A percentile compares a stretch with the other conserved stretches of the same genome.
Evolutionary conservation across 2,797 vertebrate species (phyloP).

Genomic region (Pseudochirops cupreus): DNA sequence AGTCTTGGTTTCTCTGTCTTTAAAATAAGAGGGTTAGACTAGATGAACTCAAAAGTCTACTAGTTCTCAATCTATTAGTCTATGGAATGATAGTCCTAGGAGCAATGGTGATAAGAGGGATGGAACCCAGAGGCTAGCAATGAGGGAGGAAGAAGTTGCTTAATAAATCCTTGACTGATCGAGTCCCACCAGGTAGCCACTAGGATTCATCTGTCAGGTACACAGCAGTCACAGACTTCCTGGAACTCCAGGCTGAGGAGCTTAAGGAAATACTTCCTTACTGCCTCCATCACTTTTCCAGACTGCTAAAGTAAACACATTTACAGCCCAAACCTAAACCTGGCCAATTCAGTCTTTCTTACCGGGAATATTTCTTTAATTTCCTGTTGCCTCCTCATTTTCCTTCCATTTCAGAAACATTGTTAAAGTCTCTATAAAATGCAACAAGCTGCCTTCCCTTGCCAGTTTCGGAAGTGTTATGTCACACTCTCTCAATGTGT

Average conservation of each 20-base stretch:
- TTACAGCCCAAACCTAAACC: slow-evolving; percentile 46
- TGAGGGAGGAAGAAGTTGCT: background rate
- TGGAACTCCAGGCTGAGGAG: background rate
- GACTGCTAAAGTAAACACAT: background rate
- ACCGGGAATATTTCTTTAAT: background rate
- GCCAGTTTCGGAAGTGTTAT: background rate
- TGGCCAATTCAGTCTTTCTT: background rate
- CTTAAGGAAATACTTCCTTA: background rate
- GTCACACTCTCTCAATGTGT: background rate
- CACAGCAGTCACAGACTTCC: background rate
- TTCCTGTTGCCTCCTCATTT: background rate
- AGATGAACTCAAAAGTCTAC: background rate
- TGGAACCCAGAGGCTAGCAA: background rate
- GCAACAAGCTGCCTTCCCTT: accelerated
- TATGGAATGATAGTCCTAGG: background rate
- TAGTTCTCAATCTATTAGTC: background rate
- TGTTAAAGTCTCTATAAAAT: background rate
- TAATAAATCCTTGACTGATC: background rate
- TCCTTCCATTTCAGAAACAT: slow-evolving; percentile 22
- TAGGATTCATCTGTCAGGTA: background rate
- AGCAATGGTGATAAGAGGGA: background rate
- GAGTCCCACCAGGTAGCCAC: background rate
- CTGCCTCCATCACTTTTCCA: background rate
- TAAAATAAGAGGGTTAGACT: background rate
- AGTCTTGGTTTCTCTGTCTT: background rate